Evolutionary conservation across 2,113 vertebrate species (phyloP).

Genomic region (Crotalus viridis): DNA sequence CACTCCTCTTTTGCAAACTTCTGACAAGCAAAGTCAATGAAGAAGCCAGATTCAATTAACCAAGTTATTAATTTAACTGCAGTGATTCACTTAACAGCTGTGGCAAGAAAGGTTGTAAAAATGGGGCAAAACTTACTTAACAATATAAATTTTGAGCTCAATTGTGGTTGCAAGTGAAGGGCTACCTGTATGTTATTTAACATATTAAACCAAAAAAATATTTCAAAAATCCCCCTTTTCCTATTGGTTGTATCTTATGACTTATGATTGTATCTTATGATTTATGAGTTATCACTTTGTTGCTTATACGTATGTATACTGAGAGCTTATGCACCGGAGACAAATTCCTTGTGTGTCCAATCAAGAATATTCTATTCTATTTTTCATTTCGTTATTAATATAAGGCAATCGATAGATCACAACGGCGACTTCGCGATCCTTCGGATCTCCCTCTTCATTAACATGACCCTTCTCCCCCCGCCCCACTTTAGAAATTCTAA

Average conservation of each 20-base stretch:
- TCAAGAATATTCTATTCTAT: not conserved
- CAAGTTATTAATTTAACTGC: no score
- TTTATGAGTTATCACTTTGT: not conserved
- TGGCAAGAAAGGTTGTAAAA: no score
- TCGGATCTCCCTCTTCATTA: not conserved
- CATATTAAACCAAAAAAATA: not conserved
- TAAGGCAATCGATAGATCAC: not conserved
- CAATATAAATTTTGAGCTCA: no score
- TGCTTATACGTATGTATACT: not conserved
- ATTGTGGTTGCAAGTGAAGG: no score
- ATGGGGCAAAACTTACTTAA: no score
- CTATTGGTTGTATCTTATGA: not conserved
- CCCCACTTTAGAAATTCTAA: not conserved
- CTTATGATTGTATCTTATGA: not conserved
- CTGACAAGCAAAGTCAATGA: no score
- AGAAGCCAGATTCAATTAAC: no score
- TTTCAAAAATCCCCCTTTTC: not conserved
- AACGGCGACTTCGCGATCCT: not conserved
- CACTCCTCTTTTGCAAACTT: no score
- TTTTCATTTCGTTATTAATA: not conserved
- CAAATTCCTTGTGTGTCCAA: not conserved
- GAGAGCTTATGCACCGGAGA: no score
- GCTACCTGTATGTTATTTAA: not conserved
- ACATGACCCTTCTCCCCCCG: no score
- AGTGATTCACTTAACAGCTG: no score